phyloP scores from a whole-genome alignment of 2,797 vertebrate genomes.

The Gouania willdenowi region DNA sequence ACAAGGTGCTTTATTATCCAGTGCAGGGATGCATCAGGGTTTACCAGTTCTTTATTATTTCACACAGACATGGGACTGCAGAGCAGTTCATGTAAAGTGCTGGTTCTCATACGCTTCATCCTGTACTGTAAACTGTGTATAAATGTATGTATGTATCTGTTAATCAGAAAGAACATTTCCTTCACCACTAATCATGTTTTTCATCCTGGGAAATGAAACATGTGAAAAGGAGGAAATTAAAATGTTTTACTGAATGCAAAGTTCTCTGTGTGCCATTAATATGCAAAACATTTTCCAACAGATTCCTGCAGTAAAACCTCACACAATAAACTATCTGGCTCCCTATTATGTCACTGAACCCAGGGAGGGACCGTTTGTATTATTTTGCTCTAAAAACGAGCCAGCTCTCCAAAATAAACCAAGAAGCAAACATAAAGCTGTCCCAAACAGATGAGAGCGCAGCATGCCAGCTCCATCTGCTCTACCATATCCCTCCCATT shows the following conservation, averaged over 20 bases:
- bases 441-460: conserved; percentile 3
- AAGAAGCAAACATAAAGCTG: not conserved
- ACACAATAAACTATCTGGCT: not conserved
- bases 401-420: not conserved
- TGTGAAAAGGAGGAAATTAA: too few relatives aligned
- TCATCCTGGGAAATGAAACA: too few relatives aligned
- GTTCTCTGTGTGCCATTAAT: not conserved
- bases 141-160: conserved; percentile 6
- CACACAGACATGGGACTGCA: conserved; percentile 33
- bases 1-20: conserved; percentile 25
- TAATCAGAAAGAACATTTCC: conserved; percentile 7
- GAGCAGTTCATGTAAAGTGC: conserved; percentile 56
- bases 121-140: too few relatives aligned
- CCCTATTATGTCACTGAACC: not conserved
- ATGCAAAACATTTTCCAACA: not conserved
- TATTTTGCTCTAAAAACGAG: conserved; percentile 11
- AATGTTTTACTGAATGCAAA: conserved; percentile 9
- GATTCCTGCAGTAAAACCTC: not conserved
- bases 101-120: conserved; percentile 19
- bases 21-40: conserved; percentile 9
- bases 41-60: too few relatives aligned
- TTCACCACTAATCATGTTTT: conserved; percentile 5
- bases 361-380: not conserved
- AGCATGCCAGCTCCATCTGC: conserved; percentile 52
- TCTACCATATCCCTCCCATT: conserved; percentile 45